A percentile compares a stretch with the other conserved stretches of the same genome.
Conservation (phyloP, 2,888 invertebrate species). For the Thymelicus sylvestris region DNA sequence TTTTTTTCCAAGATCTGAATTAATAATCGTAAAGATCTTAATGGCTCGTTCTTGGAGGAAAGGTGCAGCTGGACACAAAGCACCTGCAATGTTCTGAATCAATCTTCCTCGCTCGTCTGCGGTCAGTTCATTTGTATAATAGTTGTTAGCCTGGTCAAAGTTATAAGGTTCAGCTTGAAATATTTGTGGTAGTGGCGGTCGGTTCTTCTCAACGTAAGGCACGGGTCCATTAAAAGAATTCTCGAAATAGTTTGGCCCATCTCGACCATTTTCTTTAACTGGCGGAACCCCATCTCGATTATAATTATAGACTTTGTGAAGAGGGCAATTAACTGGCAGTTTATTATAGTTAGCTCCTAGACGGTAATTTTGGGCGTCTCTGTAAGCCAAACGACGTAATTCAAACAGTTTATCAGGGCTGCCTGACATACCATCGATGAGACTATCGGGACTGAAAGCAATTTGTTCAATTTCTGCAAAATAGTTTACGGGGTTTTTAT, state of each 20-base stretch:
- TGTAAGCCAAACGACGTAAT: conserved; percentile 91
- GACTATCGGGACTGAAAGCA: conserved; percentile 93
- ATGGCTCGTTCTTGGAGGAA: conserved; percentile 92
- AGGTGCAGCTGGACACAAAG: conserved; percentile 85
- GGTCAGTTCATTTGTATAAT: conserved; percentile 91
- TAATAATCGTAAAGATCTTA: conserved; percentile 89
- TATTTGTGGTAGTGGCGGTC: conserved; percentile 74
- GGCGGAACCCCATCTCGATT: conserved; percentile 93
- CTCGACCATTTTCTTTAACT: conserved; percentile 89
- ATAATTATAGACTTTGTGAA: conserved; percentile 87
- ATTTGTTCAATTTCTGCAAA: conserved; percentile 96
- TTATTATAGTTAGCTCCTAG: conserved; percentile 94
- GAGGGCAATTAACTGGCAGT: conserved; percentile 96
- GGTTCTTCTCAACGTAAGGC: conserved; percentile 83
- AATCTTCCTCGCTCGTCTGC: conserved; percentile 88
- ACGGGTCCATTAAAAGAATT: conserved; percentile 95
- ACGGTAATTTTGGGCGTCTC: conserved; percentile 92
- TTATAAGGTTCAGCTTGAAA: conserved; percentile 92
- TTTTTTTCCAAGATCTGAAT: conserved; percentile 88
- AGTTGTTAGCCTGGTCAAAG: conserved; percentile 90
- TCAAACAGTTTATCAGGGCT: conserved; percentile 95
- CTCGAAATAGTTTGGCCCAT: conserved; percentile 95
- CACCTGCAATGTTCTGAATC: conserved; percentile 90
- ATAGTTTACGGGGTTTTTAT: conserved; percentile 94
- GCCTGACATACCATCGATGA: conserved; percentile 94